Conservation (phyloP, 2,113 vertebrate species). For the Phocoena sinus region DNA sequence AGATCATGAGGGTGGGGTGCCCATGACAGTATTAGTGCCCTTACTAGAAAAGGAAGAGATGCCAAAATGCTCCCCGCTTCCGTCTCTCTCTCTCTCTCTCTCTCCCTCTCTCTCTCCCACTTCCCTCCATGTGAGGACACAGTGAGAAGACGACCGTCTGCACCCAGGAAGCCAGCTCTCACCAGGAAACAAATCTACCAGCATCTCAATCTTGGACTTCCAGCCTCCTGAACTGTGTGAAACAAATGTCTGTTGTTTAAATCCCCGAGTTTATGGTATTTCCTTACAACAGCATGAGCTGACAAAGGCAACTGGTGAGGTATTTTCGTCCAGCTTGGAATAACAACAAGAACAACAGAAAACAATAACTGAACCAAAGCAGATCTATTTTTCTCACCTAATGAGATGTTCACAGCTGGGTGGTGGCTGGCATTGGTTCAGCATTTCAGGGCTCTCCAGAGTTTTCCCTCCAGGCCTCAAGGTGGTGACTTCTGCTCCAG, state of each 20-base stretch:
- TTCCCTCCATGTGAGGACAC: background rate
- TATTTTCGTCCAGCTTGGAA: background rate
- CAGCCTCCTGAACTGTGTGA: background rate
- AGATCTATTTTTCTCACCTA: background rate
- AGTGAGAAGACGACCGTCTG: fast-evolving
- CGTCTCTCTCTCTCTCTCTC: background rate
- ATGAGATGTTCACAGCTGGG: no score
- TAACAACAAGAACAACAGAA: background rate
- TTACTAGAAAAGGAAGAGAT: no score
- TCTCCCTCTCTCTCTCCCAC: no score
- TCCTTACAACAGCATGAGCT: background rate
- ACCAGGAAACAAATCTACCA: fast-evolving
- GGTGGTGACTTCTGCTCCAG: background rate
- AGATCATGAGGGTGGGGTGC: fast-evolving
- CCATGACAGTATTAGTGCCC: background rate
- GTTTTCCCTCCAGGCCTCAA: background rate
- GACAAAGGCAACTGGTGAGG: background rate
- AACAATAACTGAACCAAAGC: background rate
- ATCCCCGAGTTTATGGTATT: fast-evolving
- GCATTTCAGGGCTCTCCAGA: background rate
- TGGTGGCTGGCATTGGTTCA: background rate
- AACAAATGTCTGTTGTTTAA: fast-evolving
- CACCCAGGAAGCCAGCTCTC: background rate
- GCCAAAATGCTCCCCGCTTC: background rate
- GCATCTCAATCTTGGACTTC: background rate